Conservation (phyloP, 2,888 invertebrate species). For the Phania funesta region DNA sequence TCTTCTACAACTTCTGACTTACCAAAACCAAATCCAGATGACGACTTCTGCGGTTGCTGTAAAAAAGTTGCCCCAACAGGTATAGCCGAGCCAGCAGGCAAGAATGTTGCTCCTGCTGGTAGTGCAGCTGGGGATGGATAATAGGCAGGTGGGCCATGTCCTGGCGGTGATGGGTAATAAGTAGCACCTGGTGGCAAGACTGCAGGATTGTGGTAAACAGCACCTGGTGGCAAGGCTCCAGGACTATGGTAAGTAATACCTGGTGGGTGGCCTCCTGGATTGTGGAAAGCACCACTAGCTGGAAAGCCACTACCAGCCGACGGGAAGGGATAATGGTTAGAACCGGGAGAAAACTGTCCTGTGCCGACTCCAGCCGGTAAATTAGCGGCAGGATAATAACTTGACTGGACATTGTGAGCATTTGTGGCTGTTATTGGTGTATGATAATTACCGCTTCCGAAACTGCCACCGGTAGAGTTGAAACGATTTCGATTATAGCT, state of each 20-base stretch:
- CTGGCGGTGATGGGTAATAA: slow-evolving; percentile 70
- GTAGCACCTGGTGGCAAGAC: slow-evolving; percentile 63
- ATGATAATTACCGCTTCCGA: slow-evolving; percentile 63
- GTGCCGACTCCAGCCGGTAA: slow-evolving; percentile 71
- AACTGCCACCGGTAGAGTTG: slow-evolving; percentile 71
- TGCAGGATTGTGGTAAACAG: slow-evolving; percentile 59
- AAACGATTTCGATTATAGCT: slow-evolving; percentile 70
- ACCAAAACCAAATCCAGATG: slow-evolving; percentile 77
- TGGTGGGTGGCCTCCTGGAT: too few species aligned
- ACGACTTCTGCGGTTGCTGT: slow-evolving; percentile 73
- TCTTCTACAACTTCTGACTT: too few species aligned
- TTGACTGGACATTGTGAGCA: slow-evolving; percentile 73
- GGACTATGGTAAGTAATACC: slow-evolving; percentile 66
- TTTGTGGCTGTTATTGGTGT: slow-evolving; percentile 75
- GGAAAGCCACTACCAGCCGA: too few species aligned
- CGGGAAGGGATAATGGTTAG: too few species aligned
- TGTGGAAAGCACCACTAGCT: slow-evolving; percentile 67
- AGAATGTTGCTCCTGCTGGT: slow-evolving; percentile 74
- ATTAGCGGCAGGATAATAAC: too few species aligned
- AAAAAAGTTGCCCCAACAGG: slow-evolving; percentile 74
- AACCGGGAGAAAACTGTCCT: too few species aligned
- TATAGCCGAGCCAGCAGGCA: slow-evolving; percentile 70
- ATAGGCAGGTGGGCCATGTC: slow-evolving; percentile 53
- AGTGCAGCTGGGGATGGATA: slow-evolving; percentile 69
- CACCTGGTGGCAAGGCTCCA: slow-evolving; percentile 66